Evolutionary conservation across 2,113 vertebrate genomes (phyloP).

Genomic region (Suncus etruscus): DNA sequence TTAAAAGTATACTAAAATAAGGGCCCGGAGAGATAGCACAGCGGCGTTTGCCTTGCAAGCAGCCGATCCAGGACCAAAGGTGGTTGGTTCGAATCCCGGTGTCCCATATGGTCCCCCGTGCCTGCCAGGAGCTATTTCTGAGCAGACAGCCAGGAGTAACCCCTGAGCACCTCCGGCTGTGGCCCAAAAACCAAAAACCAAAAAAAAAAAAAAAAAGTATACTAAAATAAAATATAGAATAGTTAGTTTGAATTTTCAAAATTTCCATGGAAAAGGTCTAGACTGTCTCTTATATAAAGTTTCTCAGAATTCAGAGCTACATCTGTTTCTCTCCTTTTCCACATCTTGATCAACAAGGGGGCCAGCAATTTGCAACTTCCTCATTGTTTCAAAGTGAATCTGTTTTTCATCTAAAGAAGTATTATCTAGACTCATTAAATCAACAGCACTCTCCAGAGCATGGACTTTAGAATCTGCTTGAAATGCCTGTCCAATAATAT

Average conservation of each 20-base stretch:
- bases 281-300: slow-evolving; percentile 2
- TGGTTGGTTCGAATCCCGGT: too few species aligned
- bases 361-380: slow-evolving; percentile 77
- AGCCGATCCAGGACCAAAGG: too few species aligned
- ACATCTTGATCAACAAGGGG: slow-evolving; percentile 70
- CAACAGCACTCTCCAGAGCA: slow-evolving; percentile 84
- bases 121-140: too few species aligned
- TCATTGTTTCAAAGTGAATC: slow-evolving; percentile 84
- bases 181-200: too few species aligned
- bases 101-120: too few species aligned
- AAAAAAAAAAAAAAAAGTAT: too few species aligned
- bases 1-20: slow-evolving; percentile 23
- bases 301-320: slow-evolving; percentile 3
- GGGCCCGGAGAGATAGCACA: too few species aligned
- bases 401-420: slow-evolving; percentile 86
- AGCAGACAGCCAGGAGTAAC: too few species aligned
- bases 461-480: slow-evolving; percentile 86
- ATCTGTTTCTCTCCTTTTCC: neutral
- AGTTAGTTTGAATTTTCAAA: slow-evolving; percentile 32
- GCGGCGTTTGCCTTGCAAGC: too few species aligned
- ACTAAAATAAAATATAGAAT: slow-evolving; percentile 27
- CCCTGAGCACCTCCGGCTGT: too few species aligned
- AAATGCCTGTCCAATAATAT: slow-evolving; percentile 87
- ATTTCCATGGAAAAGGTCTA: slow-evolving; percentile 15
- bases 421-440: slow-evolving; percentile 87